Conservation (phyloP, 2,888 invertebrate genomes). For the Hypomecis punctinalis region DNA sequence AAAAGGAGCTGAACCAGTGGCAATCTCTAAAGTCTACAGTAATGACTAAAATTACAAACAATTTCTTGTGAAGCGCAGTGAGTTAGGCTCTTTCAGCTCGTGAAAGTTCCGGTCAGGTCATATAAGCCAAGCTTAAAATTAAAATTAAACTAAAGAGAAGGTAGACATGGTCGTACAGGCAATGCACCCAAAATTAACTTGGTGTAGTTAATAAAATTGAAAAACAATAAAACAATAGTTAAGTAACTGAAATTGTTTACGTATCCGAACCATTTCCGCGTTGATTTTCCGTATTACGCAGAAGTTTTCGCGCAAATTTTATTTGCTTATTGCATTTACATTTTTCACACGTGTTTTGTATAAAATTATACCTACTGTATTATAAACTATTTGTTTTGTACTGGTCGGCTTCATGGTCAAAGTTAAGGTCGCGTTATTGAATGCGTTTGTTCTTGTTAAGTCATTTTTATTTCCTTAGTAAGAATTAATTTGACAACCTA, state of each 20-base stretch:
- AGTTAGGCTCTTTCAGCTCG: too few relatives aligned
- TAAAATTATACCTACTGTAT: not conserved
- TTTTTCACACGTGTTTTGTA: constrained; percentile 9
- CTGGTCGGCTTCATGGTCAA: constrained; percentile 6
- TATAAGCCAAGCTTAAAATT: too few relatives aligned
- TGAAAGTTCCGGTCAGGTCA: too few relatives aligned
- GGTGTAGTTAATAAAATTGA: too few relatives aligned
- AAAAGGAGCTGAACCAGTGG: not conserved
- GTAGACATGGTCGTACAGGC: too few relatives aligned
- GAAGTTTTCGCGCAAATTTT: not conserved
- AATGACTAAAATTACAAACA: too few relatives aligned
- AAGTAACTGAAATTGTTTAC: not conserved
- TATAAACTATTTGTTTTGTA: not conserved
- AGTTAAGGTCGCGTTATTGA: constrained; percentile 9
- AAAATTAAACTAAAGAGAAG: too few relatives aligned
- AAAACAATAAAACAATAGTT: not conserved
- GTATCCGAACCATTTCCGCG: not conserved
- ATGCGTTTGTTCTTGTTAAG: constrained; percentile 1
- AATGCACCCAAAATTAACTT: too few relatives aligned
- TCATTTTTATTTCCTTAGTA: not conserved
- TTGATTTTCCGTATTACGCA: constrained; percentile 6
- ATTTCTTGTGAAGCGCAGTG: too few relatives aligned
- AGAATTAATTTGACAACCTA: too few relatives aligned
- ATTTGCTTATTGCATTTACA: constrained; percentile 10
- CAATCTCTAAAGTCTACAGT: too few relatives aligned